phyloP scores from a whole-genome alignment of 2,888 invertebrate species.

The Tinea trinotella region DNA sequence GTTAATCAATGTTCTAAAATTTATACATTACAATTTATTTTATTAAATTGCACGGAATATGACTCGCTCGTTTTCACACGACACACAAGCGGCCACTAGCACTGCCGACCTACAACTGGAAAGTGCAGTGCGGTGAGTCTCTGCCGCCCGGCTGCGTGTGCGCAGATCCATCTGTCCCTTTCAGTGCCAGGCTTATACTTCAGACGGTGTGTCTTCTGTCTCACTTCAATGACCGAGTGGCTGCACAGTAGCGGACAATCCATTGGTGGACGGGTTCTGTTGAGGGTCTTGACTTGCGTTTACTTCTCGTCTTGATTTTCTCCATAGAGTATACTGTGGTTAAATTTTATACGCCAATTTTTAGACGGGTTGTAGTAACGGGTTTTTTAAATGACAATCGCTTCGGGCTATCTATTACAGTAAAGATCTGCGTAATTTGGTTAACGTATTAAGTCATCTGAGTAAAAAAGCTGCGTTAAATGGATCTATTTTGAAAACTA shows the following conservation, averaged over 20 bases:
- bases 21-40: constrained; percentile 30
- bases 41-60: constrained; percentile 53
- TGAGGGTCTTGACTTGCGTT: constrained; percentile 41
- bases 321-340: constrained; percentile 24
- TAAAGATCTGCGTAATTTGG: constrained; percentile 18
- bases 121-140: constrained; percentile 39
- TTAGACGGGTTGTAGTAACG: constrained; percentile 51
- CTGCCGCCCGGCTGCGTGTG: constrained; percentile 34
- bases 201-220: constrained; percentile 23
- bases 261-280: constrained; percentile 61
- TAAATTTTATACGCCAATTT: constrained; percentile 50
- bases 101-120: constrained; percentile 48
- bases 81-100: neutral
- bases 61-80: constrained; percentile 21
- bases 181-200: constrained; percentile 29
- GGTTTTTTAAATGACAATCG: constrained; percentile 48
- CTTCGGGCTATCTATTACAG: constrained; percentile 48
- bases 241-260: constrained; percentile 64
- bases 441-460: constrained; percentile 10
- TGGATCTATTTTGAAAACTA: constrained; percentile 1
- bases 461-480: neutral
- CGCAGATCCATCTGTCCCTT: constrained; percentile 37
- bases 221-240: constrained; percentile 36
- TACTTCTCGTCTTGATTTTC: constrained; percentile 53
- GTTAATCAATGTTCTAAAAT: constrained; percentile 31